These are phyloP conservation scores for Eristalis arbustorum DNA, from an alignment of 2,888 invertebrate species.

Conservation along the genomic window DNA sequence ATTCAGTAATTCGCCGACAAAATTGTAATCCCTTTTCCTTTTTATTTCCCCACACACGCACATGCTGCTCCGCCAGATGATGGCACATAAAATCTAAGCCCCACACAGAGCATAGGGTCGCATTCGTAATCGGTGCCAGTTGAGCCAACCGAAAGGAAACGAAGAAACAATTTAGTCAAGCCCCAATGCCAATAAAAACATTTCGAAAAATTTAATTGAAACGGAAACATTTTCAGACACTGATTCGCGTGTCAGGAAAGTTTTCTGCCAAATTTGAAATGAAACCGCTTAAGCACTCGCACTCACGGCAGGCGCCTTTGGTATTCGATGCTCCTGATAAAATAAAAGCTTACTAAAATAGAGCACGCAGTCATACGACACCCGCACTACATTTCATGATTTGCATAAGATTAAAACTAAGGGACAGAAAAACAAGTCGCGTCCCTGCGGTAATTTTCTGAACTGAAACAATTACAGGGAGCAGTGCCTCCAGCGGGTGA, in stretches of 20 bases:
- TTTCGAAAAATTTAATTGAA: conserved; percentile 49
- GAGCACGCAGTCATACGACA: neutral
- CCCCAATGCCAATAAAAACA: conserved; percentile 9
- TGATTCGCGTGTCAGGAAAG: conserved; percentile 16
- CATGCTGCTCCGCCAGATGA: neutral
- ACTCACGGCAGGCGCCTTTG: neutral
- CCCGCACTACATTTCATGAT: conserved; percentile 52
- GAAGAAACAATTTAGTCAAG: conserved; percentile 13
- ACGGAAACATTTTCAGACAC: conserved; percentile 38
- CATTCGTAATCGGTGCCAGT: neutral
- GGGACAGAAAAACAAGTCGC: conserved; percentile 45
- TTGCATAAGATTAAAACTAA: conserved; percentile 65
- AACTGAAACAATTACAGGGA: conserved; percentile 66
- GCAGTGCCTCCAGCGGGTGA: conserved; percentile 36
- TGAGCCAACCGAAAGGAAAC: neutral
- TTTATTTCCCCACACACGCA: neutral
- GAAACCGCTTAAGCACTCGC: neutral
- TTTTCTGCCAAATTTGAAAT: conserved; percentile 28
- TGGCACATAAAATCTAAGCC: neutral
- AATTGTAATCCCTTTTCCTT: neutral
- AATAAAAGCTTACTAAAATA: conserved; percentile 52
- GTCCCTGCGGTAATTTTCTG: conserved; percentile 60
- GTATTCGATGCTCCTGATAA: conserved; percentile 55
- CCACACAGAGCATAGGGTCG: neutral
- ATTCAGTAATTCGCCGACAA: neutral